phyloP scores from a whole-genome alignment of 2,113 vertebrate genomes.

The Stigmatopora nigra region DNA sequence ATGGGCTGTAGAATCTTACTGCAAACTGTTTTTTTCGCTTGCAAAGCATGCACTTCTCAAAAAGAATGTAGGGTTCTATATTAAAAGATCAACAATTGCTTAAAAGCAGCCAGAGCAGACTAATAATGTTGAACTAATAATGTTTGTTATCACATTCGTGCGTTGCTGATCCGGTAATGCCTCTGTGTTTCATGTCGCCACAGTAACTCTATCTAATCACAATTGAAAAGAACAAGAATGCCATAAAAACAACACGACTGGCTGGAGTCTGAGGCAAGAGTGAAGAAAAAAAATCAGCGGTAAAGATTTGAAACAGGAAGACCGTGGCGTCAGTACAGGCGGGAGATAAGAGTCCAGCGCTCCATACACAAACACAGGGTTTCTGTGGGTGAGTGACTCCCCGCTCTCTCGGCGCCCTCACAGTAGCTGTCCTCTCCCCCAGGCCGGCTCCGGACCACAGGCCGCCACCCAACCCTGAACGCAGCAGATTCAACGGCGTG shows the following conservation, averaged over 20 bases:
- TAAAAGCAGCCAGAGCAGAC: conserved; percentile 2
- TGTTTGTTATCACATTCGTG: conserved; percentile 31
- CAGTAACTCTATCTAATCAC: conserved; percentile 64
- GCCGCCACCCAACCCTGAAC: conserved; percentile 61
- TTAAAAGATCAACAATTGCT: conserved; percentile 23
- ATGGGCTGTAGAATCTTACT: not conserved
- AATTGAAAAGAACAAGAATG: conserved; percentile 58
- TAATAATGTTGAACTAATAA: conserved; percentile 14
- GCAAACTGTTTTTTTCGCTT: not conserved
- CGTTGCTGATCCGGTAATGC: conserved; percentile 29
- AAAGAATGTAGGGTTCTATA: not conserved
- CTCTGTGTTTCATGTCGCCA: conserved; percentile 42
- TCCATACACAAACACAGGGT: conserved; percentile 81
- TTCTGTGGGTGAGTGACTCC: conserved; percentile 68
- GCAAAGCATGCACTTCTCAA: not conserved
- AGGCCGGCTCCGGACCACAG: conserved; percentile 53
- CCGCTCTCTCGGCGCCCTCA: conserved; percentile 62
- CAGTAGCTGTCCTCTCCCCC: conserved; percentile 52
- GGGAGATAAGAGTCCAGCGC: conserved; percentile 81
- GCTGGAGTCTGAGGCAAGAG: conserved; percentile 67
- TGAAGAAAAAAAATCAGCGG: conserved; percentile 82
- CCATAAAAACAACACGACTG: conserved; percentile 60
- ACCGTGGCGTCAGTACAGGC: conserved; percentile 85
- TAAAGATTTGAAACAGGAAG: conserved; percentile 97
- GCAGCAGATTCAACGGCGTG: conserved; percentile 56